phyloP scores from a whole-genome alignment of 2,888 invertebrate genomes.

The Eurois occulta region DNA sequence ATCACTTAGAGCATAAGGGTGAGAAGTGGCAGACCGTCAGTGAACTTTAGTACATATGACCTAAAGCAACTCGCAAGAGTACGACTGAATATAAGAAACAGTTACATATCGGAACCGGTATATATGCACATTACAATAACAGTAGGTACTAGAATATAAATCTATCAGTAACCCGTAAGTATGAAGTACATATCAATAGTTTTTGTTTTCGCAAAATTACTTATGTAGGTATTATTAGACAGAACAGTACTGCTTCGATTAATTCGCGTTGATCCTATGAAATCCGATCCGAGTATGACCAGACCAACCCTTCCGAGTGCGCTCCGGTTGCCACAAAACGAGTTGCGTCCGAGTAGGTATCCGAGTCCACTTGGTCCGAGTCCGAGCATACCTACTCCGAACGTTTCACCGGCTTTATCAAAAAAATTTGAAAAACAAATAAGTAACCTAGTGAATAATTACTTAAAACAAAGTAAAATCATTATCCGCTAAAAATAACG shows the following conservation, averaged over 20 bases:
- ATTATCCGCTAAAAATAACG: not conserved
- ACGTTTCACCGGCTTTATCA: no score
- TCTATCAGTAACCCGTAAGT: not conserved
- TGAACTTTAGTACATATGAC: not conserved
- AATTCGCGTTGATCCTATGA: no score
- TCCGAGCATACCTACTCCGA: no score
- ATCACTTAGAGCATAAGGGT: no score
- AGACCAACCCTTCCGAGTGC: no score
- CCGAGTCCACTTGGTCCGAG: no score
- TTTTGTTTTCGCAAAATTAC: not conserved
- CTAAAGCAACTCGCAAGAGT: not conserved
- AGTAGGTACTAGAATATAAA: not conserved
- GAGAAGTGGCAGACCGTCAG: no score
- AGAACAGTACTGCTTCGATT: not conserved
- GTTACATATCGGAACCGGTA: constrained; percentile 18
- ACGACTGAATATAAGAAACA: not conserved
- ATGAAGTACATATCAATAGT: constrained; percentile 14
- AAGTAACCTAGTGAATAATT: no score
- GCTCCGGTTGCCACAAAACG: no score
- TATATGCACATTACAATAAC: not conserved
- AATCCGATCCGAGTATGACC: no score
- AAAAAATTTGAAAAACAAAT: no score
- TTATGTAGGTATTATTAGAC: not conserved
- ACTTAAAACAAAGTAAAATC: not conserved
- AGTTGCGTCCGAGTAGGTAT: no score